Evolutionary conservation across 1,140 invertebrate species (phyloP), one percentile per base, ranked within the genome.

Genomic region (Magallana angulata): DNA sequence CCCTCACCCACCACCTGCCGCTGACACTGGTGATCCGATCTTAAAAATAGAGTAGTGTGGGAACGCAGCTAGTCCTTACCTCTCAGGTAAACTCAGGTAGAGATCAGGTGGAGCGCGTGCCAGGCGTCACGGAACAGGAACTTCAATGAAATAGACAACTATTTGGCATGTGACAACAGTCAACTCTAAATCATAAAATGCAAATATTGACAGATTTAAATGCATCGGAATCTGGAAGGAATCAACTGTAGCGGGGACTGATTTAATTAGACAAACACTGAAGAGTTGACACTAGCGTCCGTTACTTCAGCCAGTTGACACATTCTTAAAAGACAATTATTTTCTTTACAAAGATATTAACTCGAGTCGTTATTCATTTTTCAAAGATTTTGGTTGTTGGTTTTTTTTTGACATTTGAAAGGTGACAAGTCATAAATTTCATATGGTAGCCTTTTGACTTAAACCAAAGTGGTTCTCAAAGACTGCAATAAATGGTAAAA

Each of bases 151-250:
- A 76, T 30, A 76, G 68, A 76, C 68, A 76, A 9, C 68, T 18
- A 30, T 76, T 76, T 76, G 68, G 30, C 68, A 76, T 76, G 68
- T 76, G 68, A 76, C 68, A 76, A 76, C 68, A 76, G 24, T 76
- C 68, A 76, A 76, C 48, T 76, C 68, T 76, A 76, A 76, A 30
- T 76, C 68, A 76, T 76, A 76, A 76, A 76, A 76, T 76, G 68
- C 68, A 30, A 76, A 76, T 76, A 76, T 76, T 76, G 68, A 76
- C 68, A 76, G 68, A 76, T 76, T 24, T 36, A 30, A 76, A 76
- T 76, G 68, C 68, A 76, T 76, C 68, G 68, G 68, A 76, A 76
- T 76, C 68, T 30, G 68, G 68, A 18, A 64, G 68, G 68, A 76
- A 8, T 5, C 68, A 76, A 36, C 24, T 12, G 12, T 18, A 76